A percentile compares a stretch with the other conserved stretches of the same genome.
These are phyloP conservation scores for Cheumatopsyche charites DNA, from an alignment of 1,140 invertebrate genomes.

Conservation along the genomic window DNA sequence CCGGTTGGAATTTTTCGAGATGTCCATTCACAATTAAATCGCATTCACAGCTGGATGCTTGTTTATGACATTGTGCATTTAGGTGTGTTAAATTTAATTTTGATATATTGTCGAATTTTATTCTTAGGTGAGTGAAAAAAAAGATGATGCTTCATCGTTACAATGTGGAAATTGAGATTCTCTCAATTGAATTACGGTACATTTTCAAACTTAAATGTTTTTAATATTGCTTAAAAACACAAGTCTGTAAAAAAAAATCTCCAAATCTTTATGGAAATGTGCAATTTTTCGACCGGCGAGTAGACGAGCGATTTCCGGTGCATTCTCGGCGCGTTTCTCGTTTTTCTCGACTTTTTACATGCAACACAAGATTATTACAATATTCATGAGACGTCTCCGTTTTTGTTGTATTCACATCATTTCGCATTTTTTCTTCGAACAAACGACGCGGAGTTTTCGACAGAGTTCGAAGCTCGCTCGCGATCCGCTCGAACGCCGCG, in stretches of 20 bases:
- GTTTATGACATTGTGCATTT: not conserved
- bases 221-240: no score
- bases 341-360: no score
- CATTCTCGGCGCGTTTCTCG: not conserved
- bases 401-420: not conserved
- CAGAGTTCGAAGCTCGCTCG: no score
- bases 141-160: no score
- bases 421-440: not conserved
- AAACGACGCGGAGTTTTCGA: not conserved
- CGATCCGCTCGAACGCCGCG: not conserved
- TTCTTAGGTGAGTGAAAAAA: no score
- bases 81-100: no score
- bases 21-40: conserved; percentile 18
- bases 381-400: no score
- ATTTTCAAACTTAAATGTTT: not conserved
- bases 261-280: not conserved
- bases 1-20: not conserved
- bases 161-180: no score
- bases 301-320: conserved; percentile 12
- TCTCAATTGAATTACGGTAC: not conserved
- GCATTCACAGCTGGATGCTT: conserved; percentile 3
- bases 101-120: no score
- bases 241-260: no score
- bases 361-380: no score
- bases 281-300: not conserved